Evolutionary conservation across 2,797 vertebrate species (phyloP), one percentile per base, ranked within the genome.

Genomic region (Gambusia yucatana): DNA sequence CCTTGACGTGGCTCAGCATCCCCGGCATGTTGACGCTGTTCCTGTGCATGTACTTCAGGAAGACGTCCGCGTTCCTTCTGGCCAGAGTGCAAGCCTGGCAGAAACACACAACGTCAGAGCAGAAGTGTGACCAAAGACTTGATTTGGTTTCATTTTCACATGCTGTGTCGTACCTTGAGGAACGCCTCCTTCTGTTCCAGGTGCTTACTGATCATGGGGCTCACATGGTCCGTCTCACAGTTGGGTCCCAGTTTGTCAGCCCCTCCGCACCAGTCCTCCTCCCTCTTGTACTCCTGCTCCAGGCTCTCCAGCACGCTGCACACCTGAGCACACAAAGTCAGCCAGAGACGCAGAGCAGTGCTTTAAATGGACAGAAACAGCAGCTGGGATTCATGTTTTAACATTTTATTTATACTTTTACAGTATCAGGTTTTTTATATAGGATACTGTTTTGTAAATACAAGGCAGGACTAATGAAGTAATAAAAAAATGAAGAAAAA

Each of bases 211-310:
- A 99, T 99, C 98, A 99, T 99, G 13, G 98, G 98, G 10, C 95
- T 98, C 79, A 99, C 98, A 0, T 99, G 98, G 87, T 99, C 98
- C 0, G 97, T 97, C 93, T 99, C 98, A 4, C 98, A 99, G 88
- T 98, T 99, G 81, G 98, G 98, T 67, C 98, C 98, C 78, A 99
- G 95, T 82, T 99, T 99, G 92, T 99, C 98, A 0, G 97, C 97
- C 59, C 98, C 98, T 0, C 98, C 98, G 55, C 98, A 99, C 98
- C 98, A 99, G 93, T 99, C 98, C 93, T 99, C 98, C 80, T 99
- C 98, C 76, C 98, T 92, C 87, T 99, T 99, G 74, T 99, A 99
- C 85, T 99, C 98, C 90, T 99, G 98, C 85, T 99, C 98, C 89
- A 99, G 94, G 92, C 98, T 99, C 91, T 99, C 98, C 73, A 99